Conservation (phyloP, 1,140 invertebrate genomes). For the Oreohelix idahoensis region DNA sequence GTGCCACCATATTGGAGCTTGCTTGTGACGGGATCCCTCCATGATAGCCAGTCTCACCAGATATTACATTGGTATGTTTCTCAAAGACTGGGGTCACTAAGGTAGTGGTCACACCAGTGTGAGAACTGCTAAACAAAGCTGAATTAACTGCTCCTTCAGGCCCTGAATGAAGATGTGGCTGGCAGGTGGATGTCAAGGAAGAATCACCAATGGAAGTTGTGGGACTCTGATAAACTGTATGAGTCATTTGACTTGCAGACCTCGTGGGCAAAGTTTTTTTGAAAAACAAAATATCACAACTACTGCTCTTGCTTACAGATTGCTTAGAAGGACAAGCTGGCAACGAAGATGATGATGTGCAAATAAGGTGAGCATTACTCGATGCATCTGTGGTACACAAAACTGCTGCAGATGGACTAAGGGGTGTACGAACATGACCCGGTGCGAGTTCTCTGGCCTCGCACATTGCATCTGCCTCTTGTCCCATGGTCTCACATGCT, state of each 20-base stretch:
- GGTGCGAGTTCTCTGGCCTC: not conserved
- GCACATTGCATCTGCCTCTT: conserved; percentile 1
- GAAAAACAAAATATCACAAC: conserved; percentile 12
- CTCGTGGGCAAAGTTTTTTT: not conserved
- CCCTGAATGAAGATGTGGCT: not conserved
- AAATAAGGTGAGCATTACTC: not conserved
- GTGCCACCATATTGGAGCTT: too few relatives aligned
- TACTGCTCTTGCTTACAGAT: not conserved
- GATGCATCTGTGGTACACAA: not conserved
- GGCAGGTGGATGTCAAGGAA: not conserved
- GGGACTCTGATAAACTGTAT: not conserved
- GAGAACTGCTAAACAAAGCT: not conserved
- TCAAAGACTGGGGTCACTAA: not conserved
- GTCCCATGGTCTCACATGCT: conserved; percentile 8
- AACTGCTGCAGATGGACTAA: not conserved
- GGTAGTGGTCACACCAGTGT: not conserved
- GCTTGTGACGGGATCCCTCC: not conserved
- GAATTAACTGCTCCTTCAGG: not conserved
- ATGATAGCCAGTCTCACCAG: not conserved
- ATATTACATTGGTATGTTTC: not conserved
- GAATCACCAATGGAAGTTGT: not conserved
- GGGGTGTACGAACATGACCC: not conserved
- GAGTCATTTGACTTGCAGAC: not conserved
- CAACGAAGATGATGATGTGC: conserved; percentile 1
- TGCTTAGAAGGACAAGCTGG: not conserved